Evolutionary conservation across 2,113 vertebrate species (phyloP).

Genomic region (Bufo gargarizans): DNA sequence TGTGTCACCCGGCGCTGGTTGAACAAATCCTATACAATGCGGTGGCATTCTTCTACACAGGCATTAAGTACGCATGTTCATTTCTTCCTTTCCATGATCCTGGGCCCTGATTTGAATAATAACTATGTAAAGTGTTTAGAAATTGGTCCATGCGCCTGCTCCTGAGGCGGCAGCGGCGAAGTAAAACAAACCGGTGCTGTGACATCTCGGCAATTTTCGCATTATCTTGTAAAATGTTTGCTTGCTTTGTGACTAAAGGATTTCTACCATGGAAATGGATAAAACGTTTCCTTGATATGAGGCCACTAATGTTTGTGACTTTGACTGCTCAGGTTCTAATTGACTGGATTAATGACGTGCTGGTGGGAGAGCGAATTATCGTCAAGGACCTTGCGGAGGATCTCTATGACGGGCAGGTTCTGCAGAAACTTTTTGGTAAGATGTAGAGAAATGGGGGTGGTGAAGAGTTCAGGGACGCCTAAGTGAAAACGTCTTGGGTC

Average conservation of each 20-base stretch:
- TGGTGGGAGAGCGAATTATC: slow-evolving; percentile 89
- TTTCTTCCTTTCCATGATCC: not conserved
- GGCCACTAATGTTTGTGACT: slow-evolving; percentile 1
- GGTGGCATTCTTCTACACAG: not conserved
- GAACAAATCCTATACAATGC: not conserved
- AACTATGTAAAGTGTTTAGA: not conserved
- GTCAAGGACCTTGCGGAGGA: slow-evolving; percentile 90
- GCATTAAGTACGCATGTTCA: not conserved
- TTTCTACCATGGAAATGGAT: not conserved
- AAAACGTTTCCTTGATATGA: not conserved
- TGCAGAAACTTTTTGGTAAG: slow-evolving; percentile 90
- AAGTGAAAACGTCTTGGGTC: not conserved
- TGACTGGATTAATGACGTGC: slow-evolving; percentile 90
- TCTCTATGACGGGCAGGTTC: slow-evolving; percentile 86
- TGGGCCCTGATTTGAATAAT: not conserved
- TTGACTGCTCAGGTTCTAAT: slow-evolving; percentile 80
- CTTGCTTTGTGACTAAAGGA: not conserved
- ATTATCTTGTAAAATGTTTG: slow-evolving; percentile 23
- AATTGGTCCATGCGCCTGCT: not conserved
- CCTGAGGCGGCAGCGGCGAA: too few species aligned
- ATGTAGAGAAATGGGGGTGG: not conserved
- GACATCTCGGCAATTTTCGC: not conserved
- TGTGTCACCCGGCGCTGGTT: not conserved
- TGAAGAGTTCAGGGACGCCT: not conserved
- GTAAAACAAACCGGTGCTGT: not conserved